Conservation (phyloP, 1,140 invertebrate species). For the Himalopsyche phryganea region DNA sequence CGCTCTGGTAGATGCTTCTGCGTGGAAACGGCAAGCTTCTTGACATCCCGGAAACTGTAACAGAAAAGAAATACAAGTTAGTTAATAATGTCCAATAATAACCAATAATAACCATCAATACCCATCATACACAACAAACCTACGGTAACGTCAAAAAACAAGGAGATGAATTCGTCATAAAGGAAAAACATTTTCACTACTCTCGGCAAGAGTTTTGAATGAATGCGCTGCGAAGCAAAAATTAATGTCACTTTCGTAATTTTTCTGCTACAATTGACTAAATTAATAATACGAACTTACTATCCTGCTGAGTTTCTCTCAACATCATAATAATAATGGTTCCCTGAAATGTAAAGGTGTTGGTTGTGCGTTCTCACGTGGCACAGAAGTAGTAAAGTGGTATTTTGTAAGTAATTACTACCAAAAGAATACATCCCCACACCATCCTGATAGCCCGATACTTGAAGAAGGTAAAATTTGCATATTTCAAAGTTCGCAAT, state of each 20-base stretch:
- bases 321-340: constrained; percentile 18
- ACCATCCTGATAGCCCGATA: constrained; percentile 3
- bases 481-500: background rate
- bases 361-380: constrained; percentile 26
- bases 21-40: constrained; percentile 65
- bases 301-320: too few species aligned
- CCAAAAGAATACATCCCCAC: constrained; percentile 10
- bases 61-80: constrained; percentile 36
- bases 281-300: constrained; percentile 29
- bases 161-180: too few species aligned
- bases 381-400: constrained; percentile 4
- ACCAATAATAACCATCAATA: background rate
- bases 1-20: constrained; percentile 52
- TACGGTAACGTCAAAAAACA: too few species aligned
- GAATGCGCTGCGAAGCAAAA: too few species aligned
- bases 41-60: constrained; percentile 67
- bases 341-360: constrained; percentile 27
- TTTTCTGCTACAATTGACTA: constrained; percentile 27
- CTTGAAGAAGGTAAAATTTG: background rate
- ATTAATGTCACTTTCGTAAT: constrained; percentile 14
- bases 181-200: too few species aligned
- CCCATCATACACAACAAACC: too few species aligned
- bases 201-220: too few species aligned
- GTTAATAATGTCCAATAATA: background rate
- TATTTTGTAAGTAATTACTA: constrained; percentile 18